Evolutionary conservation across 2,888 invertebrate genomes (phyloP), one percentile per base, ranked within the genome.

Genomic region (Kryphioiulus occultus): DNA sequence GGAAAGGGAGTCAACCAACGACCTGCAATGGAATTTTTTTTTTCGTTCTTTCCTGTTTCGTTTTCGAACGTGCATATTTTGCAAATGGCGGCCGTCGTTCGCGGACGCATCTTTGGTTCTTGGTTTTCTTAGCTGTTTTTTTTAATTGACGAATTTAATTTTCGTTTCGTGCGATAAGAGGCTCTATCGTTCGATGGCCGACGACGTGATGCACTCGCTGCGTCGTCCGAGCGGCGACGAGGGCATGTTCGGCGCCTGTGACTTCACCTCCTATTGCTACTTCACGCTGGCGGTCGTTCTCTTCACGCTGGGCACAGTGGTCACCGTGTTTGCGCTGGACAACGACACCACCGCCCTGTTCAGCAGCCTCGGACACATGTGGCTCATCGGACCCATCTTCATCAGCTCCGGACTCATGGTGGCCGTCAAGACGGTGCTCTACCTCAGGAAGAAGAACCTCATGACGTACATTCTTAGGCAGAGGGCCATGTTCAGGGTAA

Each of bases 311-410:
- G 90, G 90, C 17, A 89, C 89, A 59, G 89, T 89, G 17, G 89
- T 90, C 44, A 90, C 90, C 17, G 89, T 90, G 44, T 87, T 89
- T 44, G 89, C 90, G 17, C 87, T 90, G 84, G 88, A 88, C 59
- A 89, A 89, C 78, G 89, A 89, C 59, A 89, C 88, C 85, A 87
- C 88, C 30, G 88, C 89, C 59, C 88, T 87, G 4, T 84, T 89
- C 10, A 88, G 88, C 22, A 89, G 88, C 88, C 85, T 89, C n/a
- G 89, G 89, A 10, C 90, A 90, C 86, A 89, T 90, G 90, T 90
- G 90, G 90, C 89, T 90, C 17, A 89, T 90, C 5, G 90, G 90
- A n/a, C 90, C 90, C 4, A 88, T 90, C 42, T 90, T 90, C 85
- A 89, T 90, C 19, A 89, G 89, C 86, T 89, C 89, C 59, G 90